phyloP scores from a whole-genome alignment of 2,888 invertebrate species.

The Chymomyza procnemis region DNA sequence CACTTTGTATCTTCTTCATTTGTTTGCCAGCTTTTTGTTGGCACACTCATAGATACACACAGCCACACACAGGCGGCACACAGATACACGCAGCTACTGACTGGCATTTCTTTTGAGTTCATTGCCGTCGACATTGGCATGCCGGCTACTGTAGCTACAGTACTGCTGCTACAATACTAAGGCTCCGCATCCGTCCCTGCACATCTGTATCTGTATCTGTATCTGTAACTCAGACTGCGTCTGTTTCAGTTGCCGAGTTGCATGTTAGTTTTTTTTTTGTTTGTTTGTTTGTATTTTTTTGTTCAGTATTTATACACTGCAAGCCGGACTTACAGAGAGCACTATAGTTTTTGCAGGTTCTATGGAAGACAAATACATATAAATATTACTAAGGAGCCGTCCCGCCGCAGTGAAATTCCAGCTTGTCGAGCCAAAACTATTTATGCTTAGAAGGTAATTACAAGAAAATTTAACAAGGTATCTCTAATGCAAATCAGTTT shows the following conservation, averaged over 20 bases:
- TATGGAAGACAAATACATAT: too few relatives aligned
- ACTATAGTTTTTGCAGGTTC: too few relatives aligned
- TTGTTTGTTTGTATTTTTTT: conserved; percentile 12
- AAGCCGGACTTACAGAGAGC: too few relatives aligned
- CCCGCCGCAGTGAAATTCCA: too few relatives aligned
- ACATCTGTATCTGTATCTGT: neutral
- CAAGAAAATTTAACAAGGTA: too few relatives aligned
- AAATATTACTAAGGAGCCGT: too few relatives aligned
- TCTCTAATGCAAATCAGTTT: too few relatives aligned
- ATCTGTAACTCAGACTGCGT: neutral
- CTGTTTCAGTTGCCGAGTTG: neutral
- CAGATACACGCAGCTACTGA: neutral
- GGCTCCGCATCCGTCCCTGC: neutral
- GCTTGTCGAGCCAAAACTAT: too few relatives aligned
- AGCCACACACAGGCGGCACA: neutral
- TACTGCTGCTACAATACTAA: conserved; percentile 23
- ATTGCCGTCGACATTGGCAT: conserved; percentile 51
- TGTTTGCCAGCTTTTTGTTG: conserved; percentile 26
- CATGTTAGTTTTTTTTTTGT: conserved; percentile 2
- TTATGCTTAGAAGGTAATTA: too few relatives aligned
- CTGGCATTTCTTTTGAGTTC: conserved; percentile 54
- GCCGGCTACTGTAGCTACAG: neutral
- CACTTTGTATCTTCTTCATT: conserved; percentile 20
- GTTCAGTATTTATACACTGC: neutral
- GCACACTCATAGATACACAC: neutral